phyloP scores from a whole-genome alignment of 2,113 vertebrate species.

The Himantopus leucocephalus region DNA sequence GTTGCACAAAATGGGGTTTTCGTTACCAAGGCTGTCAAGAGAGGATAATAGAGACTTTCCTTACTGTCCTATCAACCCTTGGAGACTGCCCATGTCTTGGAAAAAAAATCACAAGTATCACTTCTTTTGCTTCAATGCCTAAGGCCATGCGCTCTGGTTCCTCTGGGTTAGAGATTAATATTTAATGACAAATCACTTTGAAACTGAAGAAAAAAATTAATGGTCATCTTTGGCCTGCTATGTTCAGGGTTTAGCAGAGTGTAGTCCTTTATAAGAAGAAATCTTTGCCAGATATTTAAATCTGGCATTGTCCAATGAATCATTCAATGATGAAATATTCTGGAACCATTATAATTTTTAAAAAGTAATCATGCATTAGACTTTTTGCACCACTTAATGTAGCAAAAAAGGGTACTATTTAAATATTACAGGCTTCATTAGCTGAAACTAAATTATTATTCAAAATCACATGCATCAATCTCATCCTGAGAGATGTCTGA shows the following conservation, averaged over 20 bases:
- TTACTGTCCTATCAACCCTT: neutral
- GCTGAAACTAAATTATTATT: neutral
- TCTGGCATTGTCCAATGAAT: neutral
- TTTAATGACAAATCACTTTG: neutral
- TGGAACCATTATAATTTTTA: neutral
- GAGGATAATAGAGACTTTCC: neutral
- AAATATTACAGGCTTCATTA: conserved; percentile 26
- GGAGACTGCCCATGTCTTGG: neutral
- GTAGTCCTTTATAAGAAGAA: neutral
- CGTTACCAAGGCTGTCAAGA: neutral
- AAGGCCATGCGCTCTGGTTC: neutral
- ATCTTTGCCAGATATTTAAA: conserved; percentile 11
- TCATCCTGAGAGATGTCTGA: neutral
- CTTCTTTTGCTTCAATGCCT: neutral
- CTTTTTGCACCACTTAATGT: conserved; percentile 7
- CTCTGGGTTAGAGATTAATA: neutral
- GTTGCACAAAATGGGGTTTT: neutral
- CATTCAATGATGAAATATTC: conserved; percentile 28
- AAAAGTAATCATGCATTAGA: neutral
- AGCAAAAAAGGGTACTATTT: neutral
- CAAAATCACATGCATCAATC: neutral
- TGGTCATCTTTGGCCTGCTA: neutral
- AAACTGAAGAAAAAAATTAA: neutral
- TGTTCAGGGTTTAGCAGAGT: neutral
- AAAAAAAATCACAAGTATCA: neutral